phyloP scores from a whole-genome alignment of 2,797 vertebrate species.

The Alosa sapidissima region DNA sequence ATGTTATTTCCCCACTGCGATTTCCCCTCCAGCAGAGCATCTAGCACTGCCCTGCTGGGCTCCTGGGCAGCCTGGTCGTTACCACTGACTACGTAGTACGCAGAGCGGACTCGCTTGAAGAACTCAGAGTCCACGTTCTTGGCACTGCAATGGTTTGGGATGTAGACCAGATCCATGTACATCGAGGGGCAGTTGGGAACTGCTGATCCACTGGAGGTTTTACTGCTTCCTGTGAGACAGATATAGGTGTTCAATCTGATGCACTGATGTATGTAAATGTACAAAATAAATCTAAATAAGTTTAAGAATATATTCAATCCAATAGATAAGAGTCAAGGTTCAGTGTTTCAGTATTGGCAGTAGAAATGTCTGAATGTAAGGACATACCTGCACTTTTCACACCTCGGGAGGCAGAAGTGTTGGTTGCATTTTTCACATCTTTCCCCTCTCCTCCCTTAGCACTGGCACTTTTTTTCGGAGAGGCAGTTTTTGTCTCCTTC shows the following conservation, averaged over 20 bases:
- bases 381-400: slow-evolving; percentile 84
- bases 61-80: slow-evolving; percentile 89
- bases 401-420: slow-evolving; percentile 87
- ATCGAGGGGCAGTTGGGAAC: slow-evolving; percentile 88
- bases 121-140: slow-evolving; percentile 96
- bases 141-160: slow-evolving; percentile 95
- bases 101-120: slow-evolving; percentile 92
- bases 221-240: slow-evolving; percentile 80
- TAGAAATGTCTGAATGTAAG: neutral
- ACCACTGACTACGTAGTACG: slow-evolving; percentile 97
- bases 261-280: neutral
- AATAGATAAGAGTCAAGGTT: neutral
- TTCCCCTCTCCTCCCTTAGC: slow-evolving; percentile 85
- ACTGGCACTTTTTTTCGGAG: slow-evolving; percentile 87
- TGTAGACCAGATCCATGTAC: slow-evolving; percentile 97
- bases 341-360: neutral
- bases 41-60: slow-evolving; percentile 89
- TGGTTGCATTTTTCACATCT: slow-evolving; percentile 96
- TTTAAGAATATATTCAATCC: neutral
- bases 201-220: slow-evolving; percentile 72
- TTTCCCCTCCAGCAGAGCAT: slow-evolving; percentile 93
- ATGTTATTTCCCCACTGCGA: slow-evolving; percentile 91
- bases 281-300: neutral
- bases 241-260: neutral
- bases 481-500: slow-evolving; percentile 85